Evolutionary conservation across 64 coral and sea anemone species (phyloP), one percentile per base, ranked within the genome.

Genomic region (Dendronephthya gigantea): DNA sequence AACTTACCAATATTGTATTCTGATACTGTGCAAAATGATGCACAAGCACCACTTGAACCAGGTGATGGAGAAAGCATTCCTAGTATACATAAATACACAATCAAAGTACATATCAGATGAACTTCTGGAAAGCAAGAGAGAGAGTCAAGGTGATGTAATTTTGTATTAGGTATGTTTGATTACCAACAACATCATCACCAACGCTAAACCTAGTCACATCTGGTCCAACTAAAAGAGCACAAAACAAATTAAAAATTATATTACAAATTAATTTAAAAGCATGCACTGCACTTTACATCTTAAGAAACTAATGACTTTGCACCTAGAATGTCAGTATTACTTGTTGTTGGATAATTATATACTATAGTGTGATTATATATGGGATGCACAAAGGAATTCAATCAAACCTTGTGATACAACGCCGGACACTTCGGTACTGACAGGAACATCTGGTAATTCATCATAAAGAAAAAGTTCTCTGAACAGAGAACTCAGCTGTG

Each of bases 181-280:
- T 47, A 97, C 94, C 94, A 82, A 90, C 90, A 70, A 97, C 94
- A 68, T 97, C 94, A 93, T 97, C 92, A 23, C 94, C 94, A 85
- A 97, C 90, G 50, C 83, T 89, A 19, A 97, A 83, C 68, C 84
- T 93, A 50, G 91, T 86, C 1, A 96, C 91, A 50, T 86, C 86
- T 65, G 91, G 90, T 83, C 94, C 94, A 90, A 96, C 94, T 96
- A 50, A 76, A 69, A 76, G n/a, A 68, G 7, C 35, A 91, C 7
- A 65, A 83, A 17, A 32, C 17, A 12, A 84, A 81, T 32, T 52
- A 50, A 28, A 62, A 14, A 43, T 12, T 34, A 31, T 15, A 28
- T 5, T 11, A 2, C 43, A 27, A 48, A 48, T 45, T 72, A 29
- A 79, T 19, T 30, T 25, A 28, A 49, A 7, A 35, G 16, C 35